Percentiles rank a stretch among this genome's conserved stretches.
phyloP scores from a whole-genome alignment of 2,888 invertebrate species.

The Melanargia galathea region DNA sequence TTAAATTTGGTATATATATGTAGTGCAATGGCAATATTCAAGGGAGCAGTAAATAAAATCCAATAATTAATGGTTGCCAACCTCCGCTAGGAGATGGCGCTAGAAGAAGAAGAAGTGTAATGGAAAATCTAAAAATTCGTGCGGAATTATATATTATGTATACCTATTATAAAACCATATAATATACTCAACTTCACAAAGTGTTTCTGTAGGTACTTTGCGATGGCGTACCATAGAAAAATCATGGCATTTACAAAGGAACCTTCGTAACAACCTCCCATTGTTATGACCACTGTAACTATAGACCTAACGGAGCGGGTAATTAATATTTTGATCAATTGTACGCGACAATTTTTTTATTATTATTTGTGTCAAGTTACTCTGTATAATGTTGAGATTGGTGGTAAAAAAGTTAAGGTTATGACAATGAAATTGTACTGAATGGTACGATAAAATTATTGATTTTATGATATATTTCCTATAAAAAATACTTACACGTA shows the following conservation, averaged over 20 bases:
- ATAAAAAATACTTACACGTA: neutral
- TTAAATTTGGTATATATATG: too few species aligned
- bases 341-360: constrained; percentile 20
- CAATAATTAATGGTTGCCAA: too few species aligned
- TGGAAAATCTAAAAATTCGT: too few species aligned
- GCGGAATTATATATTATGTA: too few species aligned
- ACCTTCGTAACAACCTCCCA: constrained; percentile 48
- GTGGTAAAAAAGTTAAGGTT: constrained; percentile 10
- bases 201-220: too few species aligned
- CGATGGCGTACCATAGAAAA: neutral
- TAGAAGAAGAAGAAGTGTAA: too few species aligned
- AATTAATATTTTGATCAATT: constrained; percentile 36
- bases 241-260: neutral
- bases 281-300: constrained; percentile 49
- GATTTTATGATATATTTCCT: neutral
- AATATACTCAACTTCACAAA: too few species aligned
- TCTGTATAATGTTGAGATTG: neutral
- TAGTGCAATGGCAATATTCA: too few species aligned
- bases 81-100: too few species aligned
- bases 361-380: constrained; percentile 14
- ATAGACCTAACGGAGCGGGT: constrained; percentile 45
- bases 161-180: too few species aligned
- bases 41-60: too few species aligned
- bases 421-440: neutral
- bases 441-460: neutral